phyloP scores from a whole-genome alignment of 1,140 invertebrate genomes.

The Cherax destructor region DNA sequence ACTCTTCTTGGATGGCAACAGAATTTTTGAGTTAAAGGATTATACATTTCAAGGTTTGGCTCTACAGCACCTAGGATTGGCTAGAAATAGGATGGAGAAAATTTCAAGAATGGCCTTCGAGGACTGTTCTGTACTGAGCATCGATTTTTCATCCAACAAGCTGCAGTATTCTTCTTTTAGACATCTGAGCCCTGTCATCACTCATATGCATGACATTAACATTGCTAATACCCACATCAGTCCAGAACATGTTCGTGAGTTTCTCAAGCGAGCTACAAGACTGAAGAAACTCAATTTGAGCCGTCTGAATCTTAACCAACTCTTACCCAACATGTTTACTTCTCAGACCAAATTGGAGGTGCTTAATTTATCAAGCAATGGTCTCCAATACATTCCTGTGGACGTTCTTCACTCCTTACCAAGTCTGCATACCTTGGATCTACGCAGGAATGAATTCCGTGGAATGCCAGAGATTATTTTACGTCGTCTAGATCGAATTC shows the following conservation, averaged over 20 bases:
- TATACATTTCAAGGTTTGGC: constrained; percentile 64
- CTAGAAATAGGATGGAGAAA: constrained; percentile 66
- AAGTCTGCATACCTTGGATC: constrained; percentile 79
- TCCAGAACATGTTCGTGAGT: constrained; percentile 58
- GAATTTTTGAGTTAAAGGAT: constrained; percentile 67
- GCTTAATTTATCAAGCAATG: constrained; percentile 79
- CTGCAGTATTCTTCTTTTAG: constrained; percentile 61
- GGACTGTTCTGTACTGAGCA: constrained; percentile 60
- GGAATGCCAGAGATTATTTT: constrained; percentile 80
- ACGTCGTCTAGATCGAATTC: constrained; percentile 76
- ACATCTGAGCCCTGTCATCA: constrained; percentile 64
- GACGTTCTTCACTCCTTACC: constrained; percentile 78
- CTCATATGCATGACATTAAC: constrained; percentile 78
- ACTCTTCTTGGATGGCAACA: constrained; percentile 66
- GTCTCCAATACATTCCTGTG: constrained; percentile 78
- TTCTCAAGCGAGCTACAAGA: constrained; percentile 74
- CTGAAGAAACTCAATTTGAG: constrained; percentile 79
- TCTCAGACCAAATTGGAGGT: constrained; percentile 77
- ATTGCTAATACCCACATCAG: constrained; percentile 86
- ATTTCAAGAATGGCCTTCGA: constrained; percentile 68
- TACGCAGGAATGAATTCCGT: constrained; percentile 81
- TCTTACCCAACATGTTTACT: constrained; percentile 82
- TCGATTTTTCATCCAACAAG: constrained; percentile 66
- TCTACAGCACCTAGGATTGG: constrained; percentile 60
- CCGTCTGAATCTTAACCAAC: constrained; percentile 84